Percentiles rank a stretch among this genome's conserved stretches.
Conservation (phyloP, 2,888 invertebrate genomes). For the Drosophila stalkeri region DNA sequence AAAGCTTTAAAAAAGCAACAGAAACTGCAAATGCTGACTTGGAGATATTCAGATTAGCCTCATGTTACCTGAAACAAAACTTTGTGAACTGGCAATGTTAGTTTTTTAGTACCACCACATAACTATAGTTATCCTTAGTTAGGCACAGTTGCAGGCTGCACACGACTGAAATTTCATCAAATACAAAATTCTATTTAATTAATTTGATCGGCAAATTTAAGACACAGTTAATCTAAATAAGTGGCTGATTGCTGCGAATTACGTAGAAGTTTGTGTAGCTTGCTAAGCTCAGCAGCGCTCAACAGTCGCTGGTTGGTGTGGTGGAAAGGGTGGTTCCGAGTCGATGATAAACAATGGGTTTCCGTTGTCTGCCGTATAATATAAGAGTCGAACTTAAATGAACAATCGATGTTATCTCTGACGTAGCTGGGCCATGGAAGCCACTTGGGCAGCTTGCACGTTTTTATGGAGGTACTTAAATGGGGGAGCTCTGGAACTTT, state of each 20-base stretch:
- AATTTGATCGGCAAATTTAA: slow-evolving; percentile 66
- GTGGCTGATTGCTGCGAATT: slow-evolving; percentile 54
- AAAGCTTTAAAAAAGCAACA: neutral
- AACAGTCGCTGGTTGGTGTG: slow-evolving; percentile 1
- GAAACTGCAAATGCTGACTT: neutral
- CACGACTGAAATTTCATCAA: slow-evolving; percentile 21
- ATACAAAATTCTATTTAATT: slow-evolving; percentile 68
- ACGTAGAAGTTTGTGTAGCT: slow-evolving; percentile 35
- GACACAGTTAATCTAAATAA: slow-evolving; percentile 63
- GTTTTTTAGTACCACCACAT: neutral
- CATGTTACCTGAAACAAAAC: neutral
- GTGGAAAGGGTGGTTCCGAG: slow-evolving; percentile 13
- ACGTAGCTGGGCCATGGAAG: slow-evolving; percentile 10
- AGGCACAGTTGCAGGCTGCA: neutral
- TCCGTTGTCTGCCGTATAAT: slow-evolving; percentile 20
- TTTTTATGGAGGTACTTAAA: slow-evolving; percentile 64
- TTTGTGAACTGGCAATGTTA: neutral
- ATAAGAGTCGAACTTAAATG: slow-evolving; percentile 50
- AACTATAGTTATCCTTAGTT: neutral
- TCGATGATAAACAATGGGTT: slow-evolving; percentile 56
- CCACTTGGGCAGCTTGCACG: slow-evolving; percentile 34
- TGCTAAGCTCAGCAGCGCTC: slow-evolving; percentile 39
- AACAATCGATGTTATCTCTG: slow-evolving; percentile 74
- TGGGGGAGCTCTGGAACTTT: slow-evolving; percentile 54
- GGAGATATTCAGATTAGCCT: neutral